Conservation (phyloP, 2,113 vertebrate genomes). For the Enhydra lutris region DNA sequence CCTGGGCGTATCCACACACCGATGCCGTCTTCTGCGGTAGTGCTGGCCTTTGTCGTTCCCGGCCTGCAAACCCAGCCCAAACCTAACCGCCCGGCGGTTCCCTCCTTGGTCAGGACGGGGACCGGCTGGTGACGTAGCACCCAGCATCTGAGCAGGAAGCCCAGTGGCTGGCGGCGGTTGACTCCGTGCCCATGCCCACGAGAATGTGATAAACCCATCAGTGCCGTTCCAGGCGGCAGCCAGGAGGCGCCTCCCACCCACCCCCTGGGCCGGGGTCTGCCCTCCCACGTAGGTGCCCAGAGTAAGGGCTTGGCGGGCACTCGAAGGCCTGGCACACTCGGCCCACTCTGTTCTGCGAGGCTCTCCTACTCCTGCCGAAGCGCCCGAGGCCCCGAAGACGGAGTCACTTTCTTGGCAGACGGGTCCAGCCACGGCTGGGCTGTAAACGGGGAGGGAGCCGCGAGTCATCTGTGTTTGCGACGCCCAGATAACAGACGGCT, state of each 20-base stretch:
- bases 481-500: neutral
- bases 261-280: neutral
- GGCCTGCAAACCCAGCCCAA: neutral
- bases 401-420: neutral
- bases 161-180: neutral
- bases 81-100: neutral
- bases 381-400: neutral
- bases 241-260: neutral
- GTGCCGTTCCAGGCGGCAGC: neutral
- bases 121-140: neutral
- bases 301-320: neutral
- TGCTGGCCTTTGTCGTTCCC: neutral
- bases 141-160: neutral
- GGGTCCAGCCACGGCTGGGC: neutral
- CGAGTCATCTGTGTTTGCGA: neutral
- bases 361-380: fast-evolving
- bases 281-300: fast-evolving
- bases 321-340: neutral
- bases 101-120: neutral
- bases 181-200: neutral
- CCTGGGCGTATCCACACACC: fast-evolving
- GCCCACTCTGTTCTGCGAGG: neutral
- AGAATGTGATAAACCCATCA: neutral
- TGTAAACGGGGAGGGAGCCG: neutral
- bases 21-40: fast-evolving